These are phyloP conservation scores for Murina feae DNA, from an alignment of 2,113 vertebrate species.

Conservation along the genomic window DNA sequence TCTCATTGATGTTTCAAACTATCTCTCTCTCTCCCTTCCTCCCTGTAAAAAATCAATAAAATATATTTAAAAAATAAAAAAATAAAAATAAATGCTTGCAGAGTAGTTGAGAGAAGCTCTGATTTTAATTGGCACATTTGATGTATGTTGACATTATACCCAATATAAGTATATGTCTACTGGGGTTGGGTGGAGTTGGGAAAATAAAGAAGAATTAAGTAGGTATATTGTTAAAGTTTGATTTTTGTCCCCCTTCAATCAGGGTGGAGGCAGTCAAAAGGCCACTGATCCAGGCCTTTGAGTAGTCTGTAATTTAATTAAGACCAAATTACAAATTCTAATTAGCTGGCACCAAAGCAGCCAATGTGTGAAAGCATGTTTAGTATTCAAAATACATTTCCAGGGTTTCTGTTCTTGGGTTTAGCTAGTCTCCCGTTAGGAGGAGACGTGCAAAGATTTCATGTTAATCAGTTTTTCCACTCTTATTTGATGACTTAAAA, in stretches of 20 bases:
- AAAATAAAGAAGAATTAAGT: background rate
- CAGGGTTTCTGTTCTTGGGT: background rate
- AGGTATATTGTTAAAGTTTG: background rate
- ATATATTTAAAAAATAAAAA: no score
- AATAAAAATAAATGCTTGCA: background rate
- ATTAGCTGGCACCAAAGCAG: slow-evolving; percentile 1
- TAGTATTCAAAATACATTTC: background rate
- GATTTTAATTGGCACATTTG: background rate
- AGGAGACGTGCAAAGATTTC: background rate
- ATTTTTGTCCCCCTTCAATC: background rate
- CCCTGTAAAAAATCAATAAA: no score
- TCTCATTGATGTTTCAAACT: no score
- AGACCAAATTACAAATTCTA: slow-evolving; percentile 40
- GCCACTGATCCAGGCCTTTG: background rate
- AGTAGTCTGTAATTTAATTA: slow-evolving; percentile 36
- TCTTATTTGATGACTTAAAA: background rate
- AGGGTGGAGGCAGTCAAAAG: background rate
- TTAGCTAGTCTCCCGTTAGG: background rate
- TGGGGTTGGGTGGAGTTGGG: background rate
- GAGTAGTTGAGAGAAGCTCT: background rate
- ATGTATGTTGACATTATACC: background rate
- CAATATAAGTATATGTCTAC: background rate
- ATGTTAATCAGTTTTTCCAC: background rate
- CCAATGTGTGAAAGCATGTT: background rate
- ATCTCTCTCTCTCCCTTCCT: no score